These are phyloP conservation scores for Microdon myrmicae DNA, from an alignment of 2,888 invertebrate genomes.

Conservation along the genomic window DNA sequence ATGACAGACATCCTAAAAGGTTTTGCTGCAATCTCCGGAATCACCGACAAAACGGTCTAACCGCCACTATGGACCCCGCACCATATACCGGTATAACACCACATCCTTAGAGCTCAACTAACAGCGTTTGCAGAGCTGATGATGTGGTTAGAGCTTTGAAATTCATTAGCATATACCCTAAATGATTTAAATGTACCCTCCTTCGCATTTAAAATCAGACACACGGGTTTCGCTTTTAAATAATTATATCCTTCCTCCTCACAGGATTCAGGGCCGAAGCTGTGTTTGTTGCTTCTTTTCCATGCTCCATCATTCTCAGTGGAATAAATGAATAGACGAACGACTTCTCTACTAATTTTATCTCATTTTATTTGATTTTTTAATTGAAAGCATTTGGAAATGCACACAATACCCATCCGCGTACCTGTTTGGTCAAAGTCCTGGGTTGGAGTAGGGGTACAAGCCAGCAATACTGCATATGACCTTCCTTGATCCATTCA, in stretches of 20 bases:
- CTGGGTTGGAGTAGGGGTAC: neutral
- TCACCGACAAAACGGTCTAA: too few relatives aligned
- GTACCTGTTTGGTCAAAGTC: slow-evolving; percentile 37
- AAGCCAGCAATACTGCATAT: slow-evolving; percentile 22
- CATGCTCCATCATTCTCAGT: too few relatives aligned
- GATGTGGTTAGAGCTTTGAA: slow-evolving; percentile 55
- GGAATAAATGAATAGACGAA: slow-evolving; percentile 40
- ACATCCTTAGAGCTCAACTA: slow-evolving; percentile 10
- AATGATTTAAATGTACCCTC: slow-evolving; percentile 52
- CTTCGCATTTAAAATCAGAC: slow-evolving; percentile 51
- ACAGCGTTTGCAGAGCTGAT: slow-evolving; percentile 53
- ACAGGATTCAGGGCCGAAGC: neutral
- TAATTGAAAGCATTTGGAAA: slow-evolving; percentile 51
- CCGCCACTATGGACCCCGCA: too few relatives aligned
- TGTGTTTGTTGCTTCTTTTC: too few relatives aligned
- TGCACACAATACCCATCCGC: slow-evolving; percentile 30
- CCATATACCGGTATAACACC: too few relatives aligned
- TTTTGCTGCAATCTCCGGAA: too few relatives aligned
- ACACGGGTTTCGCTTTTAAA: slow-evolving; percentile 52
- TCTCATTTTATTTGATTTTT: slow-evolving; percentile 52
- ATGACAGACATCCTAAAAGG: too few relatives aligned
- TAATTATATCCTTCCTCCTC: slow-evolving; percentile 49
- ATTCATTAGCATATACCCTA: slow-evolving; percentile 53
- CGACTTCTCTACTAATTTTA: slow-evolving; percentile 49
- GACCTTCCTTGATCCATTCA: slow-evolving; percentile 33